These are phyloP conservation scores for Poeciliopsis prolifica DNA, from an alignment of 2,113 vertebrate genomes.

Conservation along the genomic window DNA sequence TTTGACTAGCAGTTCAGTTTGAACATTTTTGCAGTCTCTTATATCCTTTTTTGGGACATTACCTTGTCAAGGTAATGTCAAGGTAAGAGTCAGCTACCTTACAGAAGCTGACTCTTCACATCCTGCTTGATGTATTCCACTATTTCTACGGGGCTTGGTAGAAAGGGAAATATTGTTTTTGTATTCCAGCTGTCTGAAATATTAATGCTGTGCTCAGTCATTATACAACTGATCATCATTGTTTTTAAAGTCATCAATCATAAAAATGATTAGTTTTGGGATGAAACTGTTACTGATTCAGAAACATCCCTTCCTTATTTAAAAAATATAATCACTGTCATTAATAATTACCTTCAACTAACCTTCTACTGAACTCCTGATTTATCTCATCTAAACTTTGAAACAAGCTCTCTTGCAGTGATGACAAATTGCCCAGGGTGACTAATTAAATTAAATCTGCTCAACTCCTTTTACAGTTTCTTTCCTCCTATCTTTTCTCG, in stretches of 20 bases:
- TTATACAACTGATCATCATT: background rate
- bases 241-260: background rate
- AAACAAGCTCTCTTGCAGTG: background rate
- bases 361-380: background rate
- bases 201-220: background rate
- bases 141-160: background rate
- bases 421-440: background rate
- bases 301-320: background rate
- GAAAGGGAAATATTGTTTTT: background rate
- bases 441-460: too few relatives aligned
- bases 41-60: background rate
- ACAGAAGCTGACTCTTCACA: background rate
- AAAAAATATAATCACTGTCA: background rate
- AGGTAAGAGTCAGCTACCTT: too few relatives aligned
- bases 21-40: background rate
- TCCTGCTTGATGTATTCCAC: background rate
- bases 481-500: too few relatives aligned
- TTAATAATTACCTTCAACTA: background rate
- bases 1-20: background rate
- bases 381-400: background rate
- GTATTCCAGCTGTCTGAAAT: background rate
- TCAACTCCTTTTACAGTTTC: too few relatives aligned
- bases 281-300: background rate
- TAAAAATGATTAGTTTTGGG: background rate
- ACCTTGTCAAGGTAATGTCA: too few relatives aligned